phyloP scores from a whole-genome alignment of 2,888 invertebrate species.

The Chaetoderma sp. region DNA sequence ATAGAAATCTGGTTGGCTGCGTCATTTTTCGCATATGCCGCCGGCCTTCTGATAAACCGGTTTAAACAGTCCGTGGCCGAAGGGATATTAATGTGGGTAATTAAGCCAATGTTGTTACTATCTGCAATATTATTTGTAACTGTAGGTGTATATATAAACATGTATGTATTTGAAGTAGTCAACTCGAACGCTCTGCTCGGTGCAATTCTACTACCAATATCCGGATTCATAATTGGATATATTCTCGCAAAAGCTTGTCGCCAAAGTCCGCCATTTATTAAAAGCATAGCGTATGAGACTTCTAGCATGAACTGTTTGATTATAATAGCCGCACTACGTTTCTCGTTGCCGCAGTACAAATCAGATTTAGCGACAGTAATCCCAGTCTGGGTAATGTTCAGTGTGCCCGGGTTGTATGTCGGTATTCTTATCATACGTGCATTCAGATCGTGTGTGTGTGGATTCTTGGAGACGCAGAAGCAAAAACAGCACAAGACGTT shows the following conservation, averaged over 20 bases:
- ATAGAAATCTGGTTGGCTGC: slow-evolving; percentile 63
- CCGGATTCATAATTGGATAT: slow-evolving; percentile 54
- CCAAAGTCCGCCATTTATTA: slow-evolving; percentile 51
- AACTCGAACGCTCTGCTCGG: slow-evolving; percentile 53
- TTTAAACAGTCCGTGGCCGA: slow-evolving; percentile 59
- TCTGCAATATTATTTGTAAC: slow-evolving; percentile 65
- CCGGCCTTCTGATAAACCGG: slow-evolving; percentile 58
- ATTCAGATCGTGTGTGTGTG: slow-evolving; percentile 42
- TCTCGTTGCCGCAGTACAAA: slow-evolving; percentile 60
- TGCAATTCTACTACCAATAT: slow-evolving; percentile 52
- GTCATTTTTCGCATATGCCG: slow-evolving; percentile 57
- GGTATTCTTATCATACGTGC: slow-evolving; percentile 48
- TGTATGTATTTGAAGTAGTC: slow-evolving; percentile 63
- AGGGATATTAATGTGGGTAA: slow-evolving; percentile 64
- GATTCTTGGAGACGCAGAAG: slow-evolving; percentile 49
- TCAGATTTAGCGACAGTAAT: slow-evolving; percentile 61
- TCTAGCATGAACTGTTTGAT: slow-evolving; percentile 64
- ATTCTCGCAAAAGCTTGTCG: slow-evolving; percentile 51
- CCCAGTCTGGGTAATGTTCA: slow-evolving; percentile 66
- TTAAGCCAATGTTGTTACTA: slow-evolving; percentile 65
- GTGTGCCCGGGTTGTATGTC: slow-evolving; percentile 60
- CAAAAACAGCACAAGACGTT: slow-evolving; percentile 50
- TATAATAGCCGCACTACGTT: slow-evolving; percentile 59
- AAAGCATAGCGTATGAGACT: slow-evolving; percentile 63
- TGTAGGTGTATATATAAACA: slow-evolving; percentile 68